These are phyloP conservation scores for Sapajus apella DNA, from an alignment of 2,113 vertebrate genomes.

Conservation along the genomic window DNA sequence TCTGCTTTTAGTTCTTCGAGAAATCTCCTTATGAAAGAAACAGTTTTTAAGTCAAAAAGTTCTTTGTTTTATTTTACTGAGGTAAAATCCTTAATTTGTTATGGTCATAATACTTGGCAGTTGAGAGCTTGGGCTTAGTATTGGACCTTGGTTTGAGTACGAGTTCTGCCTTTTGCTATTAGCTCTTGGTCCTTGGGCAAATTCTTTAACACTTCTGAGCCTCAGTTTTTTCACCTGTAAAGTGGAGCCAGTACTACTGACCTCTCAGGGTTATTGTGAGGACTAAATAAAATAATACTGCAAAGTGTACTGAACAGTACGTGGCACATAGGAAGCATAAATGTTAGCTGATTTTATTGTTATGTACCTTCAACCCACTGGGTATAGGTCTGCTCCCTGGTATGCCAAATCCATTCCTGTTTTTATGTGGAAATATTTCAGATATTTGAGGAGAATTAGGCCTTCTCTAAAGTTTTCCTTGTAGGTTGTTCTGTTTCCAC, in stretches of 20 bases:
- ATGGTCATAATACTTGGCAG: neutral
- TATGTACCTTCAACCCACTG: neutral
- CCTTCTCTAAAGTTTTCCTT: neutral
- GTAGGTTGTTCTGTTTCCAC: neutral
- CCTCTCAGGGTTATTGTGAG: neutral
- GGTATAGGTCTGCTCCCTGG: neutral
- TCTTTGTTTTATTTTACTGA: neutral
- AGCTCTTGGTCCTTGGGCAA: neutral
- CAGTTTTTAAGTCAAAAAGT: neutral
- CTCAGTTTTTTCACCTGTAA: neutral
- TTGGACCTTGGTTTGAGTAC: neutral
- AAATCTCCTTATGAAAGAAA: neutral
- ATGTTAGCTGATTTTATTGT: constrained; percentile 20
- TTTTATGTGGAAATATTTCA: neutral
- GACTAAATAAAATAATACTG: neutral
- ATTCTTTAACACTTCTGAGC: neutral
- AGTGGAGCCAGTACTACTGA: neutral
- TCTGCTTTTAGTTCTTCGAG: too few relatives aligned
- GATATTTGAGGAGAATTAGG: neutral
- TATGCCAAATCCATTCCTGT: neutral
- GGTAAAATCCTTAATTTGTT: neutral
- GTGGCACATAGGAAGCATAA: neutral
- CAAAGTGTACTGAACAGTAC: neutral
- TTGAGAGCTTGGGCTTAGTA: neutral
- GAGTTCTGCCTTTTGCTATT: neutral